Percentiles rank a stretch among this genome's conserved stretches.
phyloP scores from a whole-genome alignment of 2,797 vertebrate species.

The Parotocinclus haroldoi region DNA sequence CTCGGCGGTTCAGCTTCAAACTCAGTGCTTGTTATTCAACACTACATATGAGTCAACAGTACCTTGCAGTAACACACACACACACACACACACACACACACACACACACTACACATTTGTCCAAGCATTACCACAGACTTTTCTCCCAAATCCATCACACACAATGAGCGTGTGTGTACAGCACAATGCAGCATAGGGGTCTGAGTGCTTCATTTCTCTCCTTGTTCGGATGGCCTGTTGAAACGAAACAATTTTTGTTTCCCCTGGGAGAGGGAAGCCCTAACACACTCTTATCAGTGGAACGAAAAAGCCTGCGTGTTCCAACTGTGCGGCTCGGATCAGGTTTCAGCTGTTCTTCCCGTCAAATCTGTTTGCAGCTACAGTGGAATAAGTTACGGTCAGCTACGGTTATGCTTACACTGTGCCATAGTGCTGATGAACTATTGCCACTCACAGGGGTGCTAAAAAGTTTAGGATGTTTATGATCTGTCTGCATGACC shows the following conservation, averaged over 20 bases:
- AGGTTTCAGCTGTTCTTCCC: constrained; percentile 40
- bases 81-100: not conserved
- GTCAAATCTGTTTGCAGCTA: not conserved
- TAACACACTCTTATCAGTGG: constrained; percentile 57
- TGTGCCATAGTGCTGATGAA: no score
- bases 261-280: constrained; percentile 56
- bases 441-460: no score
- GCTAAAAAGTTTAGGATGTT: no score
- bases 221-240: constrained; percentile 45
- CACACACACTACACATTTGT: no score
- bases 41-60: constrained; percentile 1
- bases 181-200: not conserved
- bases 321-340: constrained; percentile 51
- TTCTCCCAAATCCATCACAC: constrained; percentile 10
- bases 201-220: not conserved
- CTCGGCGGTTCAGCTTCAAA: constrained; percentile 7
- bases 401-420: not conserved
- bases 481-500: no score
- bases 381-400: not conserved
- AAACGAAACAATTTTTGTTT: constrained; percentile 52
- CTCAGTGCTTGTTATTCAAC: constrained; percentile 9
- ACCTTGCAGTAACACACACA: constrained; percentile 11
- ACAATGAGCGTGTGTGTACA: not conserved
- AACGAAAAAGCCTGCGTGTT: constrained; percentile 50
- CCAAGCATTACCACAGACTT: constrained; percentile 10